Evolutionary conservation across 1,140 invertebrate genomes (phyloP), one percentile per base, ranked within the genome.

Genomic region (Procambarus clarkii): DNA sequence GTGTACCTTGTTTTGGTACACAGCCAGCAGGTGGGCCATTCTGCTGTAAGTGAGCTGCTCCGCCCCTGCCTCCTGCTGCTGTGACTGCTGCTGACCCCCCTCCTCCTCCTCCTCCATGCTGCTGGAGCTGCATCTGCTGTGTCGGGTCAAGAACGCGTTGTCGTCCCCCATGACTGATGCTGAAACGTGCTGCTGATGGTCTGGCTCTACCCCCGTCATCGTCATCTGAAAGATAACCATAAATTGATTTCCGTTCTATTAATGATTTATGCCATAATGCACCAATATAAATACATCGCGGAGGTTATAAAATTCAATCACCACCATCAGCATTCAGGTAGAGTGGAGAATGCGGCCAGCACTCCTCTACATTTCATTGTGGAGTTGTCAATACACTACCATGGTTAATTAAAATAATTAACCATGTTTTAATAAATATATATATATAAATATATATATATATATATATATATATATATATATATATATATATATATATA

Each of bases 21-120:
- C 86, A 54, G 92, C 92, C 46, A 92, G 84, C n/a, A 92, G 84
- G 46, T 92, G 88, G 0, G 86, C 88, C 84, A 92, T 91, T 54
- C 82, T 91, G 54, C 77, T 74, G 60, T 86, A 87, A 9, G 80
- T 87, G 46, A 86, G 50, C 69, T 92, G 92, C 18, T 90, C 87
- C 34, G 71, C 69, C n/a, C 79, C 77, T 44, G 77, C 54, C 9
- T 80, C 76, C 11, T 58, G 83, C 9, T 74, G 34, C 18, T 79
- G 69, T 50, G 60, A 48, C 18, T 83, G 48, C 15, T 46, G 44
- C 50, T 76, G n/a, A 13, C 21, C 18, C 34, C 48, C 87, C 21
- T 76, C 64, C 5, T 88, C 77, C 15, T 81, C 86, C 2, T 88
- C 77, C 15, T 81, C 86, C 58, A 71, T 46, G 50, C 50, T 54